Conservation (phyloP, 2,888 invertebrate species). For the Tuberolachnus salignus region DNA sequence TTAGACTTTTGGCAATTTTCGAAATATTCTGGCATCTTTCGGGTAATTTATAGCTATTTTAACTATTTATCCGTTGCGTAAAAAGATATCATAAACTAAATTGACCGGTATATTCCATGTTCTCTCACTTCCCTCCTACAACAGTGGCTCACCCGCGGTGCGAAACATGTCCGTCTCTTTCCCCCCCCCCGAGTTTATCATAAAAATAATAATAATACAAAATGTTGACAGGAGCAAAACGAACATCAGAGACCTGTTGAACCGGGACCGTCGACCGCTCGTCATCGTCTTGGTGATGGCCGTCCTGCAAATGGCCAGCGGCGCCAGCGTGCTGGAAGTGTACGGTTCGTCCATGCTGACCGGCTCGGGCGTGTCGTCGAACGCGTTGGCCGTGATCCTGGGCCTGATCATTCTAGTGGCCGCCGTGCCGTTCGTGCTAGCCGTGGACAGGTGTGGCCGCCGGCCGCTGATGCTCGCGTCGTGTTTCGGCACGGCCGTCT, state of each 20-base stretch:
- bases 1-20: too few species aligned
- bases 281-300: slow-evolving; percentile 58
- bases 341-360: slow-evolving; percentile 71
- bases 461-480: slow-evolving; percentile 58
- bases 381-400: slow-evolving; percentile 30
- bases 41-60: too few species aligned
- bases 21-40: too few species aligned
- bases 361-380: slow-evolving; percentile 63
- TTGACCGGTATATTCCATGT: too few species aligned
- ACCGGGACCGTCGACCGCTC: slow-evolving; percentile 54
- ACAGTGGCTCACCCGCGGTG: too few species aligned
- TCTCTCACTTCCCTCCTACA: too few species aligned
- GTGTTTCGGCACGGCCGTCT: slow-evolving; percentile 34
- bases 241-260: slow-evolving; percentile 57
- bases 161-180: too few species aligned
- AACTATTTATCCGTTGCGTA: too few species aligned
- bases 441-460: slow-evolving; percentile 58
- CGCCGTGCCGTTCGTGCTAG: slow-evolving; percentile 64
- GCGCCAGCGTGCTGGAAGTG: slow-evolving; percentile 70
- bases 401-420: slow-evolving; percentile 62
- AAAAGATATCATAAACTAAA: too few species aligned
- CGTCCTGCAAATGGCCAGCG: slow-evolving; percentile 67
- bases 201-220: not conserved
- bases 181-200: too few species aligned
- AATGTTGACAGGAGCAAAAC: slow-evolving; percentile 63